Conservation (phyloP, 2,113 vertebrate genomes). For the Anoplopoma fimbria region DNA sequence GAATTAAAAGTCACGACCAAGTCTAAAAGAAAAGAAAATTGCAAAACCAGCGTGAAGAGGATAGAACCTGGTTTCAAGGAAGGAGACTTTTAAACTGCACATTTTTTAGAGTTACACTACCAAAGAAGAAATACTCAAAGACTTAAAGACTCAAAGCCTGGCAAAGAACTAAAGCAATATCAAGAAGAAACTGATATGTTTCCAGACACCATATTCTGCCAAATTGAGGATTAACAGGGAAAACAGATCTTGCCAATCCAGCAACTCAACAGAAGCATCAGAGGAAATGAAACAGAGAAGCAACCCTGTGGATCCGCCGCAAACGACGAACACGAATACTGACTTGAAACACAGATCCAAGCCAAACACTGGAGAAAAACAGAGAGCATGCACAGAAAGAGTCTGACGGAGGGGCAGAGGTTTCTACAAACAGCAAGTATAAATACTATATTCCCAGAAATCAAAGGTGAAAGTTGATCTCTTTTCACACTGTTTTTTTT, state of each 20-base stretch:
- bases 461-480: not conserved
- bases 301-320: no score
- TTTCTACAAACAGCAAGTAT: not conserved
- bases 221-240: not conserved
- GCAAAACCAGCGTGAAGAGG: no score
- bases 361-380: not conserved
- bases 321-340: no score
- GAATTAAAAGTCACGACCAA: not conserved
- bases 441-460: not conserved
- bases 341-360: not conserved
- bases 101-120: not conserved
- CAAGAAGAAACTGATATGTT: not conserved
- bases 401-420: not conserved
- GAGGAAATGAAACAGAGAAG: no score
- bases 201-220: no score
- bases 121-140: no score
- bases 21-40: not conserved
- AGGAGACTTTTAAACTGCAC: no score
- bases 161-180: not conserved
- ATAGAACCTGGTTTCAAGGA: no score
- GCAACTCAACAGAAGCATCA: no score
- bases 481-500: not conserved
- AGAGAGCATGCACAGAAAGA: not conserved
- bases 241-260: not conserved
- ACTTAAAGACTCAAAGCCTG: not conserved